Evolutionary conservation across 2,888 invertebrate genomes (phyloP).

Genomic region (Polyommatus iphigenia): DNA sequence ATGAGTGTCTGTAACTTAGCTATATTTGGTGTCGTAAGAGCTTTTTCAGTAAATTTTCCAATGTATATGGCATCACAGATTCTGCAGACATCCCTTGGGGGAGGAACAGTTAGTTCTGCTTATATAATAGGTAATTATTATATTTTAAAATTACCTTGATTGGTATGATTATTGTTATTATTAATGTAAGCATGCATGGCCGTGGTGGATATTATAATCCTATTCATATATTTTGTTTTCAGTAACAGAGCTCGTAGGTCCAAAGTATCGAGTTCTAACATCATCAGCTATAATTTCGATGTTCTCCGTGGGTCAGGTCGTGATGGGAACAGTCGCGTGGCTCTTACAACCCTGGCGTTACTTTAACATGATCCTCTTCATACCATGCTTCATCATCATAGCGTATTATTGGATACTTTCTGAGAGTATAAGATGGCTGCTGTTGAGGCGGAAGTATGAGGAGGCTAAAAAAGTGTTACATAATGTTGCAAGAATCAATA

Average conservation of each 20-base stretch:
- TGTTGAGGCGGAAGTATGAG: slow-evolving; percentile 82
- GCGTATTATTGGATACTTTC: slow-evolving; percentile 82
- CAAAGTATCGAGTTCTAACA: slow-evolving; percentile 84
- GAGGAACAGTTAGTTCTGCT: slow-evolving; percentile 76
- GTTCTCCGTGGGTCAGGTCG: slow-evolving; percentile 86
- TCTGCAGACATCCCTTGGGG: slow-evolving; percentile 75
- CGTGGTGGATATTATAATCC: too few relatives aligned
- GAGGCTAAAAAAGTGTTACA: slow-evolving; percentile 81
- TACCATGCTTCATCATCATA: slow-evolving; percentile 83
- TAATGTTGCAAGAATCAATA: slow-evolving; percentile 82
- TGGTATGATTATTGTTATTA: too few relatives aligned
- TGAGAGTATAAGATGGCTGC: slow-evolving; percentile 88
- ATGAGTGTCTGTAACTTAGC: slow-evolving; percentile 55
- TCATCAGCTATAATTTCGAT: slow-evolving; percentile 85
- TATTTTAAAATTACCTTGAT: neutral
- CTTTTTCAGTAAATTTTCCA: slow-evolving; percentile 77
- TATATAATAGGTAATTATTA: slow-evolving; percentile 61
- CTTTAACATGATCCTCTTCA: slow-evolving; percentile 82
- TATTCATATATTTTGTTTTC: neutral
- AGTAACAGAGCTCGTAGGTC: slow-evolving; percentile 86
- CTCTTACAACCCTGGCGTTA: slow-evolving; percentile 84
- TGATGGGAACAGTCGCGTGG: slow-evolving; percentile 84
- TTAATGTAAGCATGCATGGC: too few relatives aligned
- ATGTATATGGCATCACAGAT: slow-evolving; percentile 78
- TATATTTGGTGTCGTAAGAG: slow-evolving; percentile 73